Conservation (phyloP, 2,797 vertebrate genomes). For the Limosa lapponica region DNA sequence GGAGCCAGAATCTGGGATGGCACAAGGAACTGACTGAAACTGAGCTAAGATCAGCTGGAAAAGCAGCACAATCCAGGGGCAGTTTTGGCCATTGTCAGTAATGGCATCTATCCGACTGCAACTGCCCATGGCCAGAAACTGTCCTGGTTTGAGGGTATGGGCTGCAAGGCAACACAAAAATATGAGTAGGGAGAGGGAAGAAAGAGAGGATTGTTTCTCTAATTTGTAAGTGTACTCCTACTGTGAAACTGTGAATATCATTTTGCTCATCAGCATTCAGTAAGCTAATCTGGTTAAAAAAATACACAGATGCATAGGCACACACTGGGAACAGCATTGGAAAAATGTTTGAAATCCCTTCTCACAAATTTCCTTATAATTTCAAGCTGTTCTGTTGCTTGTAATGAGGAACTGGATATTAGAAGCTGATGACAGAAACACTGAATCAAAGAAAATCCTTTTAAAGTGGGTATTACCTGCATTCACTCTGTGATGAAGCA, state of each 20-base stretch:
- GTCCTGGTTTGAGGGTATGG: not conserved
- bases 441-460: not conserved
- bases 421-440: not conserved
- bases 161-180: not conserved
- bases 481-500: not conserved
- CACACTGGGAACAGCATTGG: not conserved
- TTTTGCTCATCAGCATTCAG: not conserved
- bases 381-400: not conserved
- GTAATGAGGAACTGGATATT: not conserved
- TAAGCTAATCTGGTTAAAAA: not conserved
- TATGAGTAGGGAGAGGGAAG: not conserved
- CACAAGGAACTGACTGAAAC: not conserved
- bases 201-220: not conserved
- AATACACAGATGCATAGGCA: accelerated
- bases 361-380: not conserved
- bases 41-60: not conserved
- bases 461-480: not conserved
- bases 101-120: accelerated
- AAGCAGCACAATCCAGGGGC: not conserved
- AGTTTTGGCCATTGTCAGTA: not conserved
- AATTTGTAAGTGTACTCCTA: not conserved
- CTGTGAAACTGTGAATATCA: not conserved
- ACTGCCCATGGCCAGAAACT: not conserved
- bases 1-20: not conserved
- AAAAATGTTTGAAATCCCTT: not conserved